Evolutionary conservation across 1,140 invertebrate genomes (phyloP), one percentile per base, ranked within the genome.

Genomic region (Artemia franciscana): DNA sequence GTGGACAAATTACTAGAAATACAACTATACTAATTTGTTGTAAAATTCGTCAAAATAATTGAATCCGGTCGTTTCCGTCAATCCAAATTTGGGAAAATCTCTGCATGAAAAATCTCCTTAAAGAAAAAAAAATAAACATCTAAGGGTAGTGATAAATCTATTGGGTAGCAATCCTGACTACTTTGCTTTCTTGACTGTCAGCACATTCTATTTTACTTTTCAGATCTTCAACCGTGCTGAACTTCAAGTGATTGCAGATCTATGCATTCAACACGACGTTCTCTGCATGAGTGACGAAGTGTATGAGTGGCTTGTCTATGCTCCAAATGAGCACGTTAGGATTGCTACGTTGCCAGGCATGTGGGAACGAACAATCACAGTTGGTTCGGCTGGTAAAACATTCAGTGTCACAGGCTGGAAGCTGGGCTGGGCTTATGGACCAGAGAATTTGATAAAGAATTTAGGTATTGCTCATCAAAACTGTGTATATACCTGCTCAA

Each of bases 361-460:
- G 95, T 98, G 89, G 84, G 91, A 98, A 63, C 79, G 94, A 61
- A 98, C 95, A 0, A 84, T 99, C 23, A 97, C 95, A 0, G 84
- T 98, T 68, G 92, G 95, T 0, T 96, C 91, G 58, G 93, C 92
- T 0, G 95, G 95, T 0, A 98, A 98, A 78, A 92, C 91, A 0
- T 98, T 98, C 74, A 92, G 88, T 67, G 89, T 92, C 4, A 98
- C 95, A 4, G 95, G 95, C 3, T 94, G 91, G 91, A 95, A 93
- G 78, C 80, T 83, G 5, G 93, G 94, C n/a, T 98, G 95, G 94
- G 87, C 86, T 1, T 90, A 97, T 72, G 90, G 87, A 3, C 88
- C 91, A 1, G 78, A 79, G 5, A 74, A 82, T 67, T 74, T 96
- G 3, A 82, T 97, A 63, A 73, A 75, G 25, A 88, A 93, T 67